Percentiles rank a stretch among this genome's conserved stretches.
Evolutionary conservation across 2,113 vertebrate species (phyloP).

Genomic region (Apteryx mantelli): DNA sequence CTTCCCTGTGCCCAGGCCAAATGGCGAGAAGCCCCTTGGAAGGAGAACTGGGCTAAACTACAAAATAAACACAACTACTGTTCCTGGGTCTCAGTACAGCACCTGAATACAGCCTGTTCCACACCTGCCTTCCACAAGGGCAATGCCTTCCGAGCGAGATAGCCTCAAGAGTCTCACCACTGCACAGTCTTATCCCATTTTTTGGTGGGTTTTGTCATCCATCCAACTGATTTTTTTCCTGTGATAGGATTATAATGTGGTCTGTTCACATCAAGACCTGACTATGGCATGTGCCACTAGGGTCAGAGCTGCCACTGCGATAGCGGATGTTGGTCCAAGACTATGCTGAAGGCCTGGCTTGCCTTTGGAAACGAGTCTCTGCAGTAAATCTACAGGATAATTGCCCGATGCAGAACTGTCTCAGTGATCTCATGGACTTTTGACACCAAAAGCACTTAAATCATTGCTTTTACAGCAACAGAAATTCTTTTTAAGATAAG

Average conservation of each 20-base stretch:
- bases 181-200: no score
- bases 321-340: accelerated
- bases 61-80: slow-evolving; percentile 25
- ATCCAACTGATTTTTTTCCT: not conserved
- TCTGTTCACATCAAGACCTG: not conserved
- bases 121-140: not conserved
- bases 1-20: not conserved
- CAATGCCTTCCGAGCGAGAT: not conserved
- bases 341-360: accelerated
- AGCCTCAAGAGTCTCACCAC: not conserved
- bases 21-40: not conserved
- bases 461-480: not conserved
- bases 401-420: not conserved
- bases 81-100: slow-evolving; percentile 23
- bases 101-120: slow-evolving; percentile 39
- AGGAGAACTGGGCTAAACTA: not conserved
- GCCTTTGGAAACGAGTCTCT: accelerated
- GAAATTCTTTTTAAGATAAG: accelerated
- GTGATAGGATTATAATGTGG: accelerated
- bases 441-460: not conserved
- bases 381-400: not conserved
- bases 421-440: not conserved
- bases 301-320: accelerated
- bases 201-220: not conserved
- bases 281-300: accelerated